Conservation (phyloP, 2,113 vertebrate species). For the Prionailurus bengalensis region DNA sequence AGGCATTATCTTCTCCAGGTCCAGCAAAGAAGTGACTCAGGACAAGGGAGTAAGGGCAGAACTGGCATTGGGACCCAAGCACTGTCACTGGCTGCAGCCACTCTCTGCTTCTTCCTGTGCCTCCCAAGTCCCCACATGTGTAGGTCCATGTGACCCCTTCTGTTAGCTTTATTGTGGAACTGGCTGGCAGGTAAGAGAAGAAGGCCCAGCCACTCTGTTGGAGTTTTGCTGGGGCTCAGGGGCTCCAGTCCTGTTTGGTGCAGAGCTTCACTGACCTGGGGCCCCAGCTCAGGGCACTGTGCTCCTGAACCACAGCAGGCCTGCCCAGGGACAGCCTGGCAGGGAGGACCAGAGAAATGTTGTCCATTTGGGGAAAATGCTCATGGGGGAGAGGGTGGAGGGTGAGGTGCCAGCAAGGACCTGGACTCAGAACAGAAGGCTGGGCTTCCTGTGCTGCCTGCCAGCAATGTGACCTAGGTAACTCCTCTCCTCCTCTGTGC, state of each 20-base stretch:
- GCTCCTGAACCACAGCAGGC: background rate
- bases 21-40: background rate
- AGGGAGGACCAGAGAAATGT: background rate
- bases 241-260: background rate
- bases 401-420: accelerated
- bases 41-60: background rate
- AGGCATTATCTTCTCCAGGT: background rate
- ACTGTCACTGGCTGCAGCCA: background rate
- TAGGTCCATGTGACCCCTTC: background rate
- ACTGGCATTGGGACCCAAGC: background rate
- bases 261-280: background rate
- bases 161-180: background rate
- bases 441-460: background rate
- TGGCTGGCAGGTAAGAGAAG: background rate
- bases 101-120: background rate
- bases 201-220: background rate
- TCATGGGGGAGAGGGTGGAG: accelerated
- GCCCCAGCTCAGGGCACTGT: background rate
- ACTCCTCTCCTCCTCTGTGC: background rate
- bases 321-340: background rate
- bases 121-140: background rate
- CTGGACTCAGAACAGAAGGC: background rate
- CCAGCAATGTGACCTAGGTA: too few species aligned
- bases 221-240: background rate
- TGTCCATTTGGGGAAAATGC: background rate